Percentiles rank a stretch among this genome's conserved stretches.
Conservation (phyloP, 2,113 vertebrate genomes). For the Leuciscus idus region DNA sequence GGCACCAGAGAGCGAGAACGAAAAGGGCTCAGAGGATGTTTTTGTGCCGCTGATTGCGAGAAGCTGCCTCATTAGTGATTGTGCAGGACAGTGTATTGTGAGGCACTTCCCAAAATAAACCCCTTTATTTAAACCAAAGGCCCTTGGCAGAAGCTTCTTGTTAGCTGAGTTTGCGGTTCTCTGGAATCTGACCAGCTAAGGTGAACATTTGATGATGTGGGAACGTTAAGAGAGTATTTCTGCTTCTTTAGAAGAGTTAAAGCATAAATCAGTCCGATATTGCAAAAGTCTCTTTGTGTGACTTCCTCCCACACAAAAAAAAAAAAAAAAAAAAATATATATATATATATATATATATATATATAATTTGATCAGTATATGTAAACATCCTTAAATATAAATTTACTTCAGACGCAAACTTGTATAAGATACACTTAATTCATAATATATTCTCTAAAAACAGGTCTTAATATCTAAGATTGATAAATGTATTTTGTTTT, state of each 20-base stretch:
- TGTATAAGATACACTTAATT: background rate
- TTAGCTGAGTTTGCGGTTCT: slow-evolving; percentile 75
- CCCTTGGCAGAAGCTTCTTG: slow-evolving; percentile 81
- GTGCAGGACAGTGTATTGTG: slow-evolving; percentile 87
- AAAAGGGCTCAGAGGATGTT: slow-evolving; percentile 77
- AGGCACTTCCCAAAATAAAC: slow-evolving; percentile 90
- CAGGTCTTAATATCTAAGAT: background rate
- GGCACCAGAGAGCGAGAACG: slow-evolving; percentile 60
- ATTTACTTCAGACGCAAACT: background rate
- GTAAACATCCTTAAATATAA: background rate
- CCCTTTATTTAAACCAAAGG: slow-evolving; percentile 85
- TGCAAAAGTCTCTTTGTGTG: background rate
- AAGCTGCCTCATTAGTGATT: slow-evolving; percentile 85
- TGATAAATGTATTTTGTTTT: background rate
- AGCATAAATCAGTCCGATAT: background rate
- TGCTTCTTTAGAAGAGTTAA: background rate
- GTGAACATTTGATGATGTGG: background rate
- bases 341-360: too few species aligned
- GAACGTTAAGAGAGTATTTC: background rate
- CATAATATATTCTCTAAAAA: background rate
- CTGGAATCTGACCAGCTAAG: slow-evolving; percentile 29
- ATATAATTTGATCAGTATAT: too few species aligned
- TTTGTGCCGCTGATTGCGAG: slow-evolving; percentile 77
- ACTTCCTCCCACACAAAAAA: background rate
- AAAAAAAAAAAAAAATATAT: background rate